Percentiles rank a stretch among this genome's conserved stretches.
Evolutionary conservation across 2,113 vertebrate species (phyloP).

Genomic region (Gnathonemus echidnorhynchus): DNA sequence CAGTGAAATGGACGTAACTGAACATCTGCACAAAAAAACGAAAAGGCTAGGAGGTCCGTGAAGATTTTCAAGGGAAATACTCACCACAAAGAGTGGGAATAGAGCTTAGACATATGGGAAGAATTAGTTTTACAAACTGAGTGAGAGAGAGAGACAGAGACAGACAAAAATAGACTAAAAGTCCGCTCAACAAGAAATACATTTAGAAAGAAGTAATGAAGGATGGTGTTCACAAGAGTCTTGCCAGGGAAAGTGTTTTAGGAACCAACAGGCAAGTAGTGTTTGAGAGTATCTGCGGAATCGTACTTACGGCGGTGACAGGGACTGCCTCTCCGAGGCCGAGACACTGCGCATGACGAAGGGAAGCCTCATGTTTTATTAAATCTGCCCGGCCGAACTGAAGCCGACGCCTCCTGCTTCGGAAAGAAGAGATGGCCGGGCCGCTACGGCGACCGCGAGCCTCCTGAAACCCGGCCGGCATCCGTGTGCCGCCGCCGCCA

Average conservation of each 20-base stretch:
- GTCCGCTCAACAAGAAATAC: background rate
- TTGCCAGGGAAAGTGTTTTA: background rate
- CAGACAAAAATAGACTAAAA: background rate
- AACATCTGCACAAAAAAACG: background rate
- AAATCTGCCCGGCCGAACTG: background rate
- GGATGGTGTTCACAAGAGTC: background rate
- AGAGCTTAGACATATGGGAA: background rate
- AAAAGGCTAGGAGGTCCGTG: background rate
- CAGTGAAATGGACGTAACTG: background rate
- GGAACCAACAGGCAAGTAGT: background rate
- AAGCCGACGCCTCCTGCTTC: background rate
- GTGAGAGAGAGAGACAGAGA: background rate
- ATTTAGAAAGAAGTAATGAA: background rate
- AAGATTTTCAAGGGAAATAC: background rate
- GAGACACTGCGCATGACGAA: background rate
- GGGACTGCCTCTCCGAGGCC: background rate
- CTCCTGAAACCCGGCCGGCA: background rate
- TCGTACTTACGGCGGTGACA: background rate
- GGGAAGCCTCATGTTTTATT: background rate
- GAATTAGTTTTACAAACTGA: background rate
- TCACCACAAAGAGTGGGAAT: background rate
- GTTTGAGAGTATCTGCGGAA: background rate
- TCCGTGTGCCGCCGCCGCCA: background rate
- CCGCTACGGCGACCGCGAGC: background rate
- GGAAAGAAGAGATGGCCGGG: background rate